Percentiles rank a stretch among this genome's conserved stretches.
Evolutionary conservation across 2,797 vertebrate genomes (phyloP).

Genomic region (Leptoclinus maculatus): DNA sequence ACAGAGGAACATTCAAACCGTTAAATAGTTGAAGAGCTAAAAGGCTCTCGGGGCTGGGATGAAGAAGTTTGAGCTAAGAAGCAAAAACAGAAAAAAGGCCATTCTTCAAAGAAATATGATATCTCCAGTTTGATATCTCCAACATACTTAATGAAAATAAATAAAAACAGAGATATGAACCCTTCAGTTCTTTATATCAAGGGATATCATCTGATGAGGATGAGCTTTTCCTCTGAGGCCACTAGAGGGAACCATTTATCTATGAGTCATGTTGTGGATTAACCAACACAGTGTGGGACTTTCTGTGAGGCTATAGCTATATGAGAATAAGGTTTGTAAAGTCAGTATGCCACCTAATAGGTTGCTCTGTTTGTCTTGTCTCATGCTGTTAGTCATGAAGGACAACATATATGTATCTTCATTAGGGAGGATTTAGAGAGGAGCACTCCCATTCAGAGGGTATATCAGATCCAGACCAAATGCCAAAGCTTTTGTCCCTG

Average conservation of each 20-base stretch:
- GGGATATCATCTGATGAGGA: neutral
- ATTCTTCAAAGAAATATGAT: neutral
- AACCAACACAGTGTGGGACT: neutral
- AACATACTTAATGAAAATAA: neutral
- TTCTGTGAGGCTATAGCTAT: neutral
- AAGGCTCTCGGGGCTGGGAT: neutral
- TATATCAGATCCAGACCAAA: no score
- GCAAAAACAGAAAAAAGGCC: neutral
- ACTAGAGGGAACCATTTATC: constrained; percentile 54
- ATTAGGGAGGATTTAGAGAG: neutral
- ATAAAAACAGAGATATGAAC: neutral
- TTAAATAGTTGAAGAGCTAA: neutral
- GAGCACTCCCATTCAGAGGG: neutral
- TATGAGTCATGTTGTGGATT: neutral
- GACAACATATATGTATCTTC: neutral
- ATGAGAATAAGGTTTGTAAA: neutral
- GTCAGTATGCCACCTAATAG: neutral
- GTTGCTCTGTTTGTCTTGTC: neutral
- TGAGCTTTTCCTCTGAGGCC: constrained; percentile 17
- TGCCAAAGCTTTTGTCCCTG: no score
- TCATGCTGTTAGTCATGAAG: neutral
- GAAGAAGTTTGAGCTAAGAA: neutral
- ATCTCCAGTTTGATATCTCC: neutral
- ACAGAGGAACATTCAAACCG: neutral
- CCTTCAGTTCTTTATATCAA: neutral